Conservation (phyloP, 1,140 invertebrate species). For the Temnothorax nylanderi region DNA sequence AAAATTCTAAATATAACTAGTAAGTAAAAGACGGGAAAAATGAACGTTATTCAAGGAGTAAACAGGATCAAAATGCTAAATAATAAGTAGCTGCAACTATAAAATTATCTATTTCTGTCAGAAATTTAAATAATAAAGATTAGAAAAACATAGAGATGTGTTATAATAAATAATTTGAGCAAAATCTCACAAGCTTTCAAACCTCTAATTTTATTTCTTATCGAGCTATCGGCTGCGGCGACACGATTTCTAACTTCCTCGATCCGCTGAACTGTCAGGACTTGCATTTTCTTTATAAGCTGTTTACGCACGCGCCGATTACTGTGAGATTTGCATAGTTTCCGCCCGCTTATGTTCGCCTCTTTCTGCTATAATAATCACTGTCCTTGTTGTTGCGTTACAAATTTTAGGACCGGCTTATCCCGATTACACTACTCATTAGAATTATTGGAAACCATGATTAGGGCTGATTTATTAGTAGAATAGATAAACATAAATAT, state of each 20-base stretch:
- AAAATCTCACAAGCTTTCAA: slow-evolving; percentile 9
- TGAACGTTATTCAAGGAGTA: not conserved
- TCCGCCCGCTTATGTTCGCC: slow-evolving; percentile 35
- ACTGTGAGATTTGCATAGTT: slow-evolving; percentile 73
- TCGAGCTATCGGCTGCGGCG: slow-evolving; percentile 59
- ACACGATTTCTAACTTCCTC: not conserved
- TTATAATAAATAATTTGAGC: not conserved
- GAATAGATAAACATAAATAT: not conserved
- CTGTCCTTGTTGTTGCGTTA: not conserved
- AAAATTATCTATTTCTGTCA: not conserved
- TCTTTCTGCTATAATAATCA: slow-evolving; percentile 21
- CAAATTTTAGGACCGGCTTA: not conserved
- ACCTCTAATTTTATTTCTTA: slow-evolving; percentile 69
- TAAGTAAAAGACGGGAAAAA: not conserved
- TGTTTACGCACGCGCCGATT: slow-evolving; percentile 70
- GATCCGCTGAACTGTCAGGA: slow-evolving; percentile 36
- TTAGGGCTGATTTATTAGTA: not conserved
- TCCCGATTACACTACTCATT: not conserved
- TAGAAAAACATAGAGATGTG: not conserved
- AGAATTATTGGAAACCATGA: not conserved
- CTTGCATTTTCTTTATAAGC: slow-evolving; percentile 68
- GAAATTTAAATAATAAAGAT: not conserved
- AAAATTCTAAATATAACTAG: not conserved
- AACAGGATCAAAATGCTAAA: not conserved
- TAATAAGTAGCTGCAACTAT: not conserved